phyloP scores from a whole-genome alignment of 2,888 invertebrate species.

The Leucania comma region DNA sequence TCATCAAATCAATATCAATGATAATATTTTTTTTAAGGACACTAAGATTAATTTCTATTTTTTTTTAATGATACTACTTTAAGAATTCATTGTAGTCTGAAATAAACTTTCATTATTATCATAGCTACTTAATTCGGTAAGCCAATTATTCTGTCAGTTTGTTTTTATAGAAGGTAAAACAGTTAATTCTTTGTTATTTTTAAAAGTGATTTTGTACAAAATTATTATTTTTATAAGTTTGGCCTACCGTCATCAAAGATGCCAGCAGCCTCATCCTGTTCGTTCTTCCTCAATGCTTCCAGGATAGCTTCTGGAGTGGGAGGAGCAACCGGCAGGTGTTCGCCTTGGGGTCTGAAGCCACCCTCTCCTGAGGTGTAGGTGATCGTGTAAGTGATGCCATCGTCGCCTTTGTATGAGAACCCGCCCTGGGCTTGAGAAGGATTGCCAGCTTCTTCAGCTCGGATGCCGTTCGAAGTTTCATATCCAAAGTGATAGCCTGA shows the following conservation, averaged over 20 bases:
- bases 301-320: conserved; percentile 91
- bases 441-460: conserved; percentile 81
- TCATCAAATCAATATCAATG: too few species aligned
- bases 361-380: conserved; percentile 90
- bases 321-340: conserved; percentile 90
- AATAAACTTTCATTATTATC: too few species aligned
- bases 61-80: too few species aligned
- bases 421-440: conserved; percentile 83
- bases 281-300: conserved; percentile 85
- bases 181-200: not conserved
- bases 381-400: conserved; percentile 89
- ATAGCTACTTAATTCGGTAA: too few species aligned
- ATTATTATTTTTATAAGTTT: too few species aligned
- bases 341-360: conserved; percentile 90
- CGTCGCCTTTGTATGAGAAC: conserved; percentile 91
- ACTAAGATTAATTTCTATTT: too few species aligned
- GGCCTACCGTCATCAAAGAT: conserved; percentile 88
- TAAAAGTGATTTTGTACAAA: not conserved
- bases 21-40: too few species aligned
- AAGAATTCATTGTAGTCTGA: too few species aligned
- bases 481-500: conserved; percentile 82
- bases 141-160: too few species aligned
- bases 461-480: conserved; percentile 85
- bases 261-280: conserved; percentile 89
- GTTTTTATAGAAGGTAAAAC: not conserved